Conservation (phyloP, 2,797 vertebrate genomes). For the Natrix natrix region DNA sequence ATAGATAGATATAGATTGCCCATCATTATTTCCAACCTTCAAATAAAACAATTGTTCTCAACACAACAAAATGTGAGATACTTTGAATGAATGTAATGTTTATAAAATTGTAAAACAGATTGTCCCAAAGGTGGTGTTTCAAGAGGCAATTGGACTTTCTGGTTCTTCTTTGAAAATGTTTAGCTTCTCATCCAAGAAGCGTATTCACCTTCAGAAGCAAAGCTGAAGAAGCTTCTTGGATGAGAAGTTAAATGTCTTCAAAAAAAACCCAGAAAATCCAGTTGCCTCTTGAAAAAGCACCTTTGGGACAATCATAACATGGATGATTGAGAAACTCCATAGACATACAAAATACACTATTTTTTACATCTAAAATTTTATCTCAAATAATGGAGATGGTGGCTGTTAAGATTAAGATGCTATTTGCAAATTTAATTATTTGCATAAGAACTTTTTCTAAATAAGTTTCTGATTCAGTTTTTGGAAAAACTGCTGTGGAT, state of each 20-base stretch:
- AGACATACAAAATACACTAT: background rate
- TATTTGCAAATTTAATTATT: background rate
- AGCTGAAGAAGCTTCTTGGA: too few relatives aligned
- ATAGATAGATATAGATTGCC: too few relatives aligned
- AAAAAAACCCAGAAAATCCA: too few relatives aligned
- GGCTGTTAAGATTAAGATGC: background rate
- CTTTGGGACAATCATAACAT: too few relatives aligned
- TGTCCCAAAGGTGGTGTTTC: too few relatives aligned
- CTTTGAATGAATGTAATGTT: background rate
- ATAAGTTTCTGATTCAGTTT: background rate
- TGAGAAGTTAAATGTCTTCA: too few relatives aligned
- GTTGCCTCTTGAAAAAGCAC: too few relatives aligned
- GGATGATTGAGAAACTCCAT: too few relatives aligned
- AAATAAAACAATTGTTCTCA: background rate
- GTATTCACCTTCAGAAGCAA: too few relatives aligned
- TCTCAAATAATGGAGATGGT: background rate
- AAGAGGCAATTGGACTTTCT: too few relatives aligned
- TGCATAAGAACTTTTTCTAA: background rate
- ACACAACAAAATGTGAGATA: background rate
- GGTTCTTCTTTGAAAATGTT: too few relatives aligned
- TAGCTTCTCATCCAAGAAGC: too few relatives aligned
- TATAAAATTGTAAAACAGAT: background rate
- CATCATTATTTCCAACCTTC: background rate
- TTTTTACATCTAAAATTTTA: background rate
- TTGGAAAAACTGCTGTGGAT: background rate